Conservation (phyloP, 2,113 vertebrate species). For the Takifugu flavidus region DNA sequence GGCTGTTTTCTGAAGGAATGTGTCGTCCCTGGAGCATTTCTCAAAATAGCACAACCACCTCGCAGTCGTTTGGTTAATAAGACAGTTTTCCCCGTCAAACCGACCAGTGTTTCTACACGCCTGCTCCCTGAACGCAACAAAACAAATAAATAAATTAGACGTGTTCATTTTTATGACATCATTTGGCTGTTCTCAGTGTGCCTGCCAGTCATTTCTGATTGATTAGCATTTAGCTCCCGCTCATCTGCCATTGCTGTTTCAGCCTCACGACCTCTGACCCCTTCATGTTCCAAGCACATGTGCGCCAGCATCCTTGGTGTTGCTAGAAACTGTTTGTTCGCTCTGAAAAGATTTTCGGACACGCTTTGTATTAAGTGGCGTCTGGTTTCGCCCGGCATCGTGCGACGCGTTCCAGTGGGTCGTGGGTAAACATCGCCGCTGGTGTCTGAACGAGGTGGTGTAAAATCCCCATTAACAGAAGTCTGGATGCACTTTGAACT, state of each 20-base stretch:
- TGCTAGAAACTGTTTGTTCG: constrained; percentile 23
- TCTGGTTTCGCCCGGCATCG: constrained; percentile 54
- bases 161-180: background rate
- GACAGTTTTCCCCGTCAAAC: constrained; percentile 36
- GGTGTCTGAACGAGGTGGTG: background rate
- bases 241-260: constrained; percentile 9
- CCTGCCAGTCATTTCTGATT: background rate
- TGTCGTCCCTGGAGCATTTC: constrained; percentile 53
- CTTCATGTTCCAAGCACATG: constrained; percentile 1
- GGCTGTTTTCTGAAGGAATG: constrained; percentile 59
- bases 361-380: constrained; percentile 60
- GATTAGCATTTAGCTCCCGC: too few relatives aligned
- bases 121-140: background rate
- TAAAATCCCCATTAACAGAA: constrained; percentile 4
- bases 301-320: constrained; percentile 39
- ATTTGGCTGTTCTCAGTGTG: constrained; percentile 21
- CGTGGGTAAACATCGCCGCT: constrained; percentile 36
- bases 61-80: constrained; percentile 63
- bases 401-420: constrained; percentile 44
- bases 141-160: background rate
- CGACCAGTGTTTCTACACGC: constrained; percentile 10
- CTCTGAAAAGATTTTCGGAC: constrained; percentile 10
- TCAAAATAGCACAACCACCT: constrained; percentile 59
- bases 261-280: constrained; percentile 24
- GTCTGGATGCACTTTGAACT: constrained; percentile 32